Conservation (phyloP, 2,113 vertebrate species). For the Myrmecophaga tridactyla region DNA sequence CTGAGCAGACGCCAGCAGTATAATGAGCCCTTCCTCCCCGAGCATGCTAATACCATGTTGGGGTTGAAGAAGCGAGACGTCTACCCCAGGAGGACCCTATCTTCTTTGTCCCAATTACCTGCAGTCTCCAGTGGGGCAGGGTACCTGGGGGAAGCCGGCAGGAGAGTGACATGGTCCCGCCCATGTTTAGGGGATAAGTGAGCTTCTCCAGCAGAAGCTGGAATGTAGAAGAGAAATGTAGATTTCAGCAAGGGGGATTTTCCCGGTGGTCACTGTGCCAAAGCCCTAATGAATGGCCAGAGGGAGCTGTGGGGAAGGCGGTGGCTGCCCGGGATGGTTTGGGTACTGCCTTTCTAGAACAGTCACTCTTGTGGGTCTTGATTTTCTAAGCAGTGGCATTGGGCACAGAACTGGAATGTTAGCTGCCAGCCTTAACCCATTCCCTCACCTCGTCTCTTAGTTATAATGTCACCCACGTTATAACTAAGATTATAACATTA, state of each 20-base stretch:
- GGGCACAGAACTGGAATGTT: background rate
- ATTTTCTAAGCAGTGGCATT: background rate
- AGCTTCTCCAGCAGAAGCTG: background rate
- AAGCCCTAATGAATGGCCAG: no score
- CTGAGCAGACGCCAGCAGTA: background rate
- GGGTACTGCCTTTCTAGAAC: background rate
- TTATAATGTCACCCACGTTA: background rate
- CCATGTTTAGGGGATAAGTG: background rate
- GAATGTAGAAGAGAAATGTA: rapidly evolving
- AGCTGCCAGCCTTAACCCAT: background rate
- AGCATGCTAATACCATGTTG: background rate
- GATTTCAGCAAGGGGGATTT: background rate
- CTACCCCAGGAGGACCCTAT: background rate
- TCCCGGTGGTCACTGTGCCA: background rate
- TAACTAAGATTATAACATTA: no score
- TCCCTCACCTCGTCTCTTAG: background rate
- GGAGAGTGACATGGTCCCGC: background rate
- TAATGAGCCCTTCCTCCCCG: background rate
- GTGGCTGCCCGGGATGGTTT: no score
- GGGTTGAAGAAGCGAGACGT: background rate
- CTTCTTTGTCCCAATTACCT: background rate
- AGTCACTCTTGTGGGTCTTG: background rate
- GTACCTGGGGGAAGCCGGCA: background rate
- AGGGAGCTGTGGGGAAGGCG: background rate
- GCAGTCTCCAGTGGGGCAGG: background rate